Percentiles rank a stretch among this genome's conserved stretches.
These are phyloP conservation scores for Beris morrisii DNA, from an alignment of 2,888 invertebrate genomes.

Conservation along the genomic window DNA sequence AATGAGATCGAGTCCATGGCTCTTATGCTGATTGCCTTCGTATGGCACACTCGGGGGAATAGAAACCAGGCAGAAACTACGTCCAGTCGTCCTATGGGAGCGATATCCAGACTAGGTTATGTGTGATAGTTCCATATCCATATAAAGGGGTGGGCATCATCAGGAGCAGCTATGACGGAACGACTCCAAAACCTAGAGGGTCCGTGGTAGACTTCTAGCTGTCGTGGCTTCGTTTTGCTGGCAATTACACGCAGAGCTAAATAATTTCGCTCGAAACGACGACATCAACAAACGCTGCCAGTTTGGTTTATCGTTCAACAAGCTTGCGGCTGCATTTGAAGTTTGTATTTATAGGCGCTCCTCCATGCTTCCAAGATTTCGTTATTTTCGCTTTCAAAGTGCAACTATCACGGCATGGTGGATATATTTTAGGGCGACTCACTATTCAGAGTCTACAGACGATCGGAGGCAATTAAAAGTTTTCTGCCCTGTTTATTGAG, in stretches of 20 bases:
- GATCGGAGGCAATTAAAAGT: constrained; percentile 20
- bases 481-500: constrained; percentile 1
- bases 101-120: background rate
- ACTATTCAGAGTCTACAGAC: background rate
- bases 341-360: constrained; percentile 25
- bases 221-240: constrained; percentile 16
- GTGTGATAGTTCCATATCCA: too few species aligned
- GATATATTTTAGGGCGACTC: constrained; percentile 14
- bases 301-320: constrained; percentile 15
- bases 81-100: too few species aligned
- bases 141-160: too few species aligned
- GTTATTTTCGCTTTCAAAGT: constrained; percentile 6
- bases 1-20: constrained; percentile 24
- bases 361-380: background rate
- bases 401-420: background rate
- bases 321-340: constrained; percentile 27
- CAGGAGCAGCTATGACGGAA: too few species aligned
- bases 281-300: constrained; percentile 22
- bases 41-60: constrained; percentile 22
- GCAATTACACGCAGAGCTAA: constrained; percentile 33
- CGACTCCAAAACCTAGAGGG: too few species aligned
- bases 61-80: too few species aligned
- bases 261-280: constrained; percentile 33
- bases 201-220: background rate
- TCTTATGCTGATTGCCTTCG: constrained; percentile 9